These are phyloP conservation scores for Achroia grisella DNA, from an alignment of 1,140 invertebrate species.

Conservation along the genomic window DNA sequence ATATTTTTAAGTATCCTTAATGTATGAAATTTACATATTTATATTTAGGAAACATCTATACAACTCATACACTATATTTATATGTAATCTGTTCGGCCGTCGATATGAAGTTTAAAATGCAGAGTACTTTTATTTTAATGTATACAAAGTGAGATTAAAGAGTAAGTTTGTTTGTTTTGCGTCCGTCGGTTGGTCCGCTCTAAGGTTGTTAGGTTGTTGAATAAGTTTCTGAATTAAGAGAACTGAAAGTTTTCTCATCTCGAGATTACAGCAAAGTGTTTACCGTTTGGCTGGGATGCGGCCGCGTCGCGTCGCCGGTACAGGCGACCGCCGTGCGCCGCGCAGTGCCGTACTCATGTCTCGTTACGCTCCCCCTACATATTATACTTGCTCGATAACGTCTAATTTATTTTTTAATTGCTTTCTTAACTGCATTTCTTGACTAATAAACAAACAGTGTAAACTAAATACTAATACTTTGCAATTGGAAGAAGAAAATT, in stretches of 20 bases:
- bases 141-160: conserved; percentile 55
- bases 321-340: no score
- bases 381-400: conserved; percentile 29
- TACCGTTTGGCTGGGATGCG: conserved; percentile 71
- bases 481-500: no score
- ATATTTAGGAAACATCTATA: no score
- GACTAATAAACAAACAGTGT: no score
- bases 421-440: conserved; percentile 8
- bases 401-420: conserved; percentile 33
- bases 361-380: conserved; percentile 6
- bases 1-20: no score
- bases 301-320: conserved; percentile 40
- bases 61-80: neutral
- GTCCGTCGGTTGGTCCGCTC: conserved; percentile 64
- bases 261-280: conserved; percentile 75
- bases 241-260: conserved; percentile 75
- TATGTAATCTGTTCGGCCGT: neutral
- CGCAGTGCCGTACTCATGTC: conserved; percentile 25
- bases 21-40: no score
- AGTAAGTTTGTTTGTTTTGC: conserved; percentile 64
- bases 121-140: conserved; percentile 41
- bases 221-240: conserved; percentile 76
- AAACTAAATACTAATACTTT: no score
- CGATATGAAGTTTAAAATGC: neutral
- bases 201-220: conserved; percentile 73